phyloP scores from a whole-genome alignment of 2,113 vertebrate genomes.

The Bothrops jararaca region DNA sequence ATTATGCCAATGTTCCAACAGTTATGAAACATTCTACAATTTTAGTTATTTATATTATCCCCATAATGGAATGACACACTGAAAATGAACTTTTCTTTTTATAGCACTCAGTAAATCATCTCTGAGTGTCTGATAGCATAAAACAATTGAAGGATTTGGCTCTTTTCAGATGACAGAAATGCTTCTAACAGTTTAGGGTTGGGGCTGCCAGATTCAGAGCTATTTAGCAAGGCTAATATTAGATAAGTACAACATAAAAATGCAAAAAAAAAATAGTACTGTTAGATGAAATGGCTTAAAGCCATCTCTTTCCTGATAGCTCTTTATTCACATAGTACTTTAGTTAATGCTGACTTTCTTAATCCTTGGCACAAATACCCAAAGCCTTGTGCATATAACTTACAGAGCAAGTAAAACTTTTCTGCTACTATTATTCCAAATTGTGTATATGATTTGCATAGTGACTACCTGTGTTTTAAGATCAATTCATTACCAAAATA shows the following conservation, averaged over 20 bases:
- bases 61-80: conserved; percentile 20
- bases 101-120: conserved; percentile 7
- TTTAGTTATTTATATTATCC: conserved; percentile 31
- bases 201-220: background rate
- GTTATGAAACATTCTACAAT: conserved; percentile 38
- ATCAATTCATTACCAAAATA: background rate
- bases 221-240: background rate
- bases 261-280: background rate
- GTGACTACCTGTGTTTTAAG: background rate
- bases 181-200: background rate
- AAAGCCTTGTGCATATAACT: background rate
- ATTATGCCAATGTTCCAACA: conserved; percentile 17
- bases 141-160: conserved; percentile 10
- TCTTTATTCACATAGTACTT: background rate
- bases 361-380: background rate
- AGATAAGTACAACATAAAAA: background rate
- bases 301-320: background rate
- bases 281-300: background rate
- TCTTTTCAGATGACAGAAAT: conserved; percentile 18
- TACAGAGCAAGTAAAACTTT: background rate
- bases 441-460: background rate
- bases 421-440: background rate
- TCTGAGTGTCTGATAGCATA: conserved; percentile 16
- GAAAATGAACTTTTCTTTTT: conserved; percentile 27
- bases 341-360: background rate